Base-by-base conservation (phyloP, 2,888 invertebrate species). In the Apoderus coryli region DNA sequence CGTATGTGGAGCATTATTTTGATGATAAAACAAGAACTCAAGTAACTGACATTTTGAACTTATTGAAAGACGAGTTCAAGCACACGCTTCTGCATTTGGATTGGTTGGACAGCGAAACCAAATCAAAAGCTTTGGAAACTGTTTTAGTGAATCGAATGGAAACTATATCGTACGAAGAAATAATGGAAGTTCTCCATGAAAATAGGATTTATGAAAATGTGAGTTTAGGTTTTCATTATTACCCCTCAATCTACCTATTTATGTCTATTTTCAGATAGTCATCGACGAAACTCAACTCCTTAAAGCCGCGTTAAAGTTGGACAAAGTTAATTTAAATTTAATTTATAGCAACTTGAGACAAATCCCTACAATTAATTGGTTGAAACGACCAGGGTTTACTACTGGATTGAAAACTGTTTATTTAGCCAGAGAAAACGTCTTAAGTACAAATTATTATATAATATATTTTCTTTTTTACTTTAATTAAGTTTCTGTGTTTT, bases 91-190 rank as follows among this genome's bases (percentile, higher is more conserved):
- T 44, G 24, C 40, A 43, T 34, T 39, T 50, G 25, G 47, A 56
- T 27, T 57, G 58, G 57, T 41, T 58, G 34, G 57, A 57, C 37
- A 38, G 42, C 15, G 41, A 46, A 36, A 52, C 54, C 4, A 53
- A 50, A 41, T 39, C 44, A 23, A 45, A 44, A 27, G 46, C 53
- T 12, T 33, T 45, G 25, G 48, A 50, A 35, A 52, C 49, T 35
- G 37, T 58, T 4, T 38, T 50, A 4, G 43, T 46, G 9, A 52
- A 50, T 26, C 41, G 40, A 2, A 50, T 47, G 32, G 47, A 52
- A 32, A 45, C 54, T 16, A 50, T 47, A 7, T 47, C 50, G 25
- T 44, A 49, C 33, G 38, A 43, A 12, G 45, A 50, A 32, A 29
- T 52, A n/a, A 31, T 36, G 16, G 32, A 42, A 19, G 26, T 45